Evolutionary conservation across 1,140 invertebrate species (phyloP).

Genomic region (Heterodera schachtii): DNA sequence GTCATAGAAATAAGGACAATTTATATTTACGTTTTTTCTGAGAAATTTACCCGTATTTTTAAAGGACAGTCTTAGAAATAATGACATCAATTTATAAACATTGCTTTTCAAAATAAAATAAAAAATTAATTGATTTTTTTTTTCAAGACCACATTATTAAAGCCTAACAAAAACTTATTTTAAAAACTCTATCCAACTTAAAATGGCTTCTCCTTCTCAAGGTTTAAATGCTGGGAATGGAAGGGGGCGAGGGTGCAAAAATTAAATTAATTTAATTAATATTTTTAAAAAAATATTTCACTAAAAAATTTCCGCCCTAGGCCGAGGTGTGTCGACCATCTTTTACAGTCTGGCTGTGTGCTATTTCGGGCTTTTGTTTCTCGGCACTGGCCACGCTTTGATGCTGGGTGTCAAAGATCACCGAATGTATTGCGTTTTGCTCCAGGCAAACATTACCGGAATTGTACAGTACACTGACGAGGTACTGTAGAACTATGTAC

Average conservation of each 20-base stretch:
- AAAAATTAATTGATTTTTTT: no score
- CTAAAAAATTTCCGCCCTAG: background rate
- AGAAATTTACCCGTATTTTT: no score
- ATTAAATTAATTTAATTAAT: background rate
- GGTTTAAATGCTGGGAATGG: background rate
- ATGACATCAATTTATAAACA: no score
- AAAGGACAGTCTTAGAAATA: no score
- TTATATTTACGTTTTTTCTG: no score
- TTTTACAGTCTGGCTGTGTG: background rate
- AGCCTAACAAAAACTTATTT: no score
- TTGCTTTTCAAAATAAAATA: no score
- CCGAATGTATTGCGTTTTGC: conserved; percentile 38
- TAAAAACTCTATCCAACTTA: background rate
- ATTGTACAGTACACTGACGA: conserved; percentile 27
- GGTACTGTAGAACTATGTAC: background rate
- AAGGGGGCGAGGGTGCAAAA: no score
- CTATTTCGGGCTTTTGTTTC: background rate
- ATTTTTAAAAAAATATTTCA: background rate
- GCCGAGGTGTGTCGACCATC: background rate
- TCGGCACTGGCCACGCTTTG: background rate
- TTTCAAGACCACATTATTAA: no score
- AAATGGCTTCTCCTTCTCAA: background rate
- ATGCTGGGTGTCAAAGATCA: conserved; percentile 15
- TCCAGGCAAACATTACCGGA: conserved; percentile 42
- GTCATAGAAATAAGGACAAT: no score